Conservation (phyloP, 2,113 vertebrate genomes). For the Progne subis region DNA sequence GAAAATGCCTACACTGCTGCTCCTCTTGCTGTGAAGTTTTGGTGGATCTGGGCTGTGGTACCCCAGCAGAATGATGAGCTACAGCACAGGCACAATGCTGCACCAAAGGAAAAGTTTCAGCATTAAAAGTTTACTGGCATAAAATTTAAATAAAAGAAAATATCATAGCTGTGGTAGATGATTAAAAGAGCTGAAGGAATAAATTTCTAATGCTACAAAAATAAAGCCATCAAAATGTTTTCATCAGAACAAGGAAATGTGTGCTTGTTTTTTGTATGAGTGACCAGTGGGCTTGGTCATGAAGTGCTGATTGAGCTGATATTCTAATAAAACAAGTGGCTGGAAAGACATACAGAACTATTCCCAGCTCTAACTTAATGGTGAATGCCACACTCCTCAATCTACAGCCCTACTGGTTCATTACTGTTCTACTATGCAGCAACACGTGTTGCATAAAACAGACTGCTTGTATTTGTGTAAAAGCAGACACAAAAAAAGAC, state of each 20-base stretch:
- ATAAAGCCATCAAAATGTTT: constrained; percentile 14
- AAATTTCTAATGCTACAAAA: constrained; percentile 4
- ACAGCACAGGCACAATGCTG: not conserved
- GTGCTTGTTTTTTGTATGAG: not conserved
- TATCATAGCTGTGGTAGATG: not conserved
- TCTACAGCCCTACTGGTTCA: not conserved
- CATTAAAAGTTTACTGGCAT: not conserved
- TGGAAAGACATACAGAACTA: constrained; percentile 9
- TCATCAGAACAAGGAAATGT: not conserved
- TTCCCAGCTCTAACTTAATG: not conserved
- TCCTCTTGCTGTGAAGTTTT: not conserved
- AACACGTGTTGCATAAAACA: not conserved
- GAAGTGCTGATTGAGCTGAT: not conserved
- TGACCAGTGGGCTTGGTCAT: not conserved
- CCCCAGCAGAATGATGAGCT: not conserved
- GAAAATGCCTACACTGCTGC: not conserved
- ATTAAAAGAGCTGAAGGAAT: constrained; percentile 7
- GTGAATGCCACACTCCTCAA: not conserved
- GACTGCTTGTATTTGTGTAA: not conserved
- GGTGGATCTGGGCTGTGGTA: not conserved
- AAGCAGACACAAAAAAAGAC: not conserved
- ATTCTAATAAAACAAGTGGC: not conserved
- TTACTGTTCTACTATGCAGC: not conserved
- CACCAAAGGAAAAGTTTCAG: not conserved
- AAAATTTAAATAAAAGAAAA: not conserved